Conservation (phyloP, 2,113 vertebrate species). For the Rana temporaria region DNA sequence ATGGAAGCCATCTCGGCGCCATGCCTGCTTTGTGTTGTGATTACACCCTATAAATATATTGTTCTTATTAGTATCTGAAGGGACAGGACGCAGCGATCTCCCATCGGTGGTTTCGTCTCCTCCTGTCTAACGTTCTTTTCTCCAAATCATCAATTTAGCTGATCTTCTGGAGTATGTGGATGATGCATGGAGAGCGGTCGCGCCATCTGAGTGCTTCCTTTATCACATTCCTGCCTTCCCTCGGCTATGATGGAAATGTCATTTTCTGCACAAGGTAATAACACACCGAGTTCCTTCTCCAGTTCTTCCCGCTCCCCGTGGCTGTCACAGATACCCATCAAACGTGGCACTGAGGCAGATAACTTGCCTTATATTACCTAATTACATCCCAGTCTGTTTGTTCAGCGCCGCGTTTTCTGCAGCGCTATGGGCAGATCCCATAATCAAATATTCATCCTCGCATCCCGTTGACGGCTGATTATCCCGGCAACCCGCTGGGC, state of each 20-base stretch:
- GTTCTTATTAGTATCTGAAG: too few relatives aligned
- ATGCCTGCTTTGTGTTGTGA: too few relatives aligned
- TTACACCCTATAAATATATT: too few relatives aligned
- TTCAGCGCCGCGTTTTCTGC: slow-evolving; percentile 27
- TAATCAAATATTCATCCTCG: slow-evolving; percentile 52
- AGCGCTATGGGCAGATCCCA: slow-evolving; percentile 15
- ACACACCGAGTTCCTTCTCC: not conserved
- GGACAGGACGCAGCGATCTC: not conserved
- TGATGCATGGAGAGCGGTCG: not conserved
- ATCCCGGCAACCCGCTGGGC: slow-evolving; percentile 47
- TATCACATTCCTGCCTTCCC: not conserved
- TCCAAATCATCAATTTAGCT: not conserved
- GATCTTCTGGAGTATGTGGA: slow-evolving; percentile 3
- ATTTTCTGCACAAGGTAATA: slow-evolving; percentile 30
- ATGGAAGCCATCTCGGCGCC: too few relatives aligned
- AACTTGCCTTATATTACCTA: slow-evolving; percentile 37
- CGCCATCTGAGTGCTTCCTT: not conserved
- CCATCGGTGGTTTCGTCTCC: not conserved
- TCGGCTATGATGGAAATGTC: slow-evolving; percentile 8
- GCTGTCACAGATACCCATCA: slow-evolving; percentile 37
- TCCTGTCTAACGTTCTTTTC: not conserved
- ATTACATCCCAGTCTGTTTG: slow-evolving; percentile 49
- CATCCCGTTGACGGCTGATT: slow-evolving; percentile 49
- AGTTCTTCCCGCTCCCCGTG: not conserved
- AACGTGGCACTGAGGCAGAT: slow-evolving; percentile 34